phyloP scores from a whole-genome alignment of 2,888 invertebrate genomes.

The Epinotia brunnichana region DNA sequence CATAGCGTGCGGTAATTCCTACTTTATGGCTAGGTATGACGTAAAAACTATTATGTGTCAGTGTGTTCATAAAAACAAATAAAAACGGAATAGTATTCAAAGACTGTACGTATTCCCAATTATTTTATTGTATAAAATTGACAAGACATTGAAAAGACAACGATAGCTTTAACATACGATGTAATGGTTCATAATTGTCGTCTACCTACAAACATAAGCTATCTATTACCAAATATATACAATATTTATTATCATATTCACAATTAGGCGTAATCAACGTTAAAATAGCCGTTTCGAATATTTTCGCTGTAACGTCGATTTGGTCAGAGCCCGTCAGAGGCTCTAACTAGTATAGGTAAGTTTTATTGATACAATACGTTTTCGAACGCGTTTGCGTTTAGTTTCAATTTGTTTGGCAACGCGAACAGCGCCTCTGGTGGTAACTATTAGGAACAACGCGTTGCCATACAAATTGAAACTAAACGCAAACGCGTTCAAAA shows the following conservation, averaged over 20 bases:
- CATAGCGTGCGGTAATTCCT: too few relatives aligned
- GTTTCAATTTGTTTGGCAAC: too few relatives aligned
- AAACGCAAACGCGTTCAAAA: too few relatives aligned
- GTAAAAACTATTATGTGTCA: too few relatives aligned
- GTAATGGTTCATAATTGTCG: slow-evolving; percentile 35
- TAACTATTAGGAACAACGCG: too few relatives aligned
- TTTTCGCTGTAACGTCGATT: not conserved
- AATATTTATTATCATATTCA: slow-evolving; percentile 40
- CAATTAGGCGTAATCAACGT: slow-evolving; percentile 4
- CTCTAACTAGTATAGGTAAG: too few relatives aligned
- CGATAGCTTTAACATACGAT: slow-evolving; percentile 48
- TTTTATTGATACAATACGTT: too few relatives aligned
- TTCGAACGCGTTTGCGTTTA: too few relatives aligned
- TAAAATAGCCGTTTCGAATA: not conserved
- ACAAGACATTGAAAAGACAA: slow-evolving; percentile 54
- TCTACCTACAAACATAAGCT: slow-evolving; percentile 31
- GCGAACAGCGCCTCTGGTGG: too few relatives aligned
- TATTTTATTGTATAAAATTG: slow-evolving; percentile 54
- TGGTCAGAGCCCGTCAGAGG: not conserved
- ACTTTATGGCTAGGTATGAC: too few relatives aligned
- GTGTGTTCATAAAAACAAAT: not conserved
- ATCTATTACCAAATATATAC: slow-evolving; percentile 17
- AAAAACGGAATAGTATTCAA: not conserved
- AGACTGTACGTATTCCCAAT: slow-evolving; percentile 2
- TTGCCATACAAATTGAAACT: too few relatives aligned